Evolutionary conservation across 2,113 vertebrate genomes (phyloP).

Genomic region (Microtus ochrogaster): DNA sequence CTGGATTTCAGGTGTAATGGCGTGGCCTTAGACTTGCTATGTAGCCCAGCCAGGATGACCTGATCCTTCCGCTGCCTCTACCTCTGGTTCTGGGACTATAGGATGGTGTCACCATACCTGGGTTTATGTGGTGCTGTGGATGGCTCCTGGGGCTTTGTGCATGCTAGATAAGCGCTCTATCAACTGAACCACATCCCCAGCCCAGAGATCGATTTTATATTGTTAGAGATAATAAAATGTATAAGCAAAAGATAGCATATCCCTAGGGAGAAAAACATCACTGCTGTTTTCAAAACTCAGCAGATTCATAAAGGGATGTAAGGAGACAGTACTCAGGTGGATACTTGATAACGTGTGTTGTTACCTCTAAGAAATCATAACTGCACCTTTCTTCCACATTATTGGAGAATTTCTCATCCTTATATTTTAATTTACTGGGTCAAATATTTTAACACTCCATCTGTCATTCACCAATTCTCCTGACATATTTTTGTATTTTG

Average conservation of each 20-base stretch:
- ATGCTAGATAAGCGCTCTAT: not conserved
- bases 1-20: not conserved
- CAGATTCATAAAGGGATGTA: not conserved
- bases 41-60: not conserved
- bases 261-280: not conserved
- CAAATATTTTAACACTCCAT: not conserved
- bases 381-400: not conserved
- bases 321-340: not conserved
- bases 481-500: constrained; percentile 40
- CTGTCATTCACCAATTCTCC: not conserved
- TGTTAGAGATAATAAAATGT: not conserved
- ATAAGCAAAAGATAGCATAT: not conserved
- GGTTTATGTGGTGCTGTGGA: not conserved
- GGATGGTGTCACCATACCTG: not conserved
- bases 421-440: constrained; percentile 9
- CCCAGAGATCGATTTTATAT: constrained; percentile 35
- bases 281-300: not conserved
- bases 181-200: not conserved
- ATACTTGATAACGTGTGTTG: not conserved
- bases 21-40: not conserved
- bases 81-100: not conserved
- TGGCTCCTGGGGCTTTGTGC: not conserved
- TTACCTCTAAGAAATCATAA: constrained; percentile 14
- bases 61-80: not conserved
- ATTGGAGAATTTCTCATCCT: not conserved